Evolutionary conservation across 2,888 invertebrate species (phyloP).

Genomic region (Bombyx huttoni): DNA sequence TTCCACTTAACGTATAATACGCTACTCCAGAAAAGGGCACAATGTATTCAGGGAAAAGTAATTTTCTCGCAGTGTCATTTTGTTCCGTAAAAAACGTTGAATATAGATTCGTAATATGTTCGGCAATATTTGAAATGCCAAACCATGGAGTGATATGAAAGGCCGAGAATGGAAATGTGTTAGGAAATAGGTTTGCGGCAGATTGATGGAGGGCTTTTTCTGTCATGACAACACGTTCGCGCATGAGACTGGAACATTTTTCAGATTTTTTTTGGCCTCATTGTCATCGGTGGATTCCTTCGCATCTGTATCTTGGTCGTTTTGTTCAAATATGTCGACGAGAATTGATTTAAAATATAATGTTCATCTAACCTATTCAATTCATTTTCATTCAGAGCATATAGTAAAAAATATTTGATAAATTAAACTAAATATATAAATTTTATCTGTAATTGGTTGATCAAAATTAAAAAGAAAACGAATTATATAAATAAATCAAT

Average conservation of each 20-base stretch:
- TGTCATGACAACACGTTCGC: conserved; percentile 46
- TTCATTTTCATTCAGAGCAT: too few relatives aligned
- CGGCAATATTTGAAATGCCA: conserved; percentile 39
- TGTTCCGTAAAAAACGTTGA: conserved; percentile 20
- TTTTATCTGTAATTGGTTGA: too few relatives aligned
- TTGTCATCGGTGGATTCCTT: conserved; percentile 26
- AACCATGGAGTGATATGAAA: conserved; percentile 37
- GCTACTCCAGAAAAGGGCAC: neutral
- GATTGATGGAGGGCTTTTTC: conserved; percentile 56
- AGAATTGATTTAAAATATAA: too few relatives aligned
- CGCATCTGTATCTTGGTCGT: conserved; percentile 23
- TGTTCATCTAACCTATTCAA: too few relatives aligned
- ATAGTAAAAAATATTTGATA: too few relatives aligned
- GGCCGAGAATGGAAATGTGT: conserved; percentile 34
- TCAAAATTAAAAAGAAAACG: too few relatives aligned
- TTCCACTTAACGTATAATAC: neutral
- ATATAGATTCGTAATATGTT: conserved; percentile 32
- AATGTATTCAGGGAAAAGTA: neutral
- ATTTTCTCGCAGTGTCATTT: conserved; percentile 4
- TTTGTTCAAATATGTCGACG: conserved; percentile 7
- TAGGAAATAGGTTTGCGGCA: conserved; percentile 43
- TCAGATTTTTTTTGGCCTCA: conserved; percentile 35
- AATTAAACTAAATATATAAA: too few relatives aligned
- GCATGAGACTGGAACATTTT: conserved; percentile 37
- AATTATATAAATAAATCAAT: too few relatives aligned